Base-by-base conservation (phyloP, 2,113 vertebrate species). In the Pyrgilauda ruficollis region DNA sequence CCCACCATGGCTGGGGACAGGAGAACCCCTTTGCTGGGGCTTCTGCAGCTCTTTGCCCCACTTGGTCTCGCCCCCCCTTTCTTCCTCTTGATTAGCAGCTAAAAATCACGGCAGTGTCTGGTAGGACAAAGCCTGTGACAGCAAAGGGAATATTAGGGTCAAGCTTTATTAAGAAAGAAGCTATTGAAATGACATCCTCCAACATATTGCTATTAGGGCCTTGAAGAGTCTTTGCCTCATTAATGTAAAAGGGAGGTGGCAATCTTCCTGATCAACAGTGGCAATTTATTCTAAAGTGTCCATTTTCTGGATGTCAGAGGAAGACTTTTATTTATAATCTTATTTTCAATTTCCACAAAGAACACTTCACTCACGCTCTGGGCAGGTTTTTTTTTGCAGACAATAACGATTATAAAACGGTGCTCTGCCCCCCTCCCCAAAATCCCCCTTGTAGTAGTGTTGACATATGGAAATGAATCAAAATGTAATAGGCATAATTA, bases 151-250 rank as follows among this genome's bases (percentile, higher is more conserved):
- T 73, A 89, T 97, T 97, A 96, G 98, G 98, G 98, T 99, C 98
- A 99, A 98, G 98, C 98, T 98, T 98, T 98, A 98, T 98, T 98
- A 98, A 98, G 97, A 97, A 97, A 97, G 96, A 97, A 98, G 98
- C 98, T 97, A 97, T 98, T 97, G 97, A 94, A 97, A 97, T 98
- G 98, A 98, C 98, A 96, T 95, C 84, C 97, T 97, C 95, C 97
- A 98, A 98, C 97, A 96, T 97, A 97, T 96, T 96, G 97, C 98
- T 96, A 94, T 97, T 95, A 97, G 98, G 96, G 96, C 87, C 97
- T 97, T 97, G 97, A 97, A 97, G 94, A 97, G 97, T 96, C 94
- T 97, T 98, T 97, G 96, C 96, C 97, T 98, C 97, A 97, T 98
- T 98, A 98, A 97, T 91, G 97, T 97, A 97, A 98, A 97, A 97